Conservation (phyloP, 2,888 invertebrate genomes). For the Mimumesa dahlbomi region DNA sequence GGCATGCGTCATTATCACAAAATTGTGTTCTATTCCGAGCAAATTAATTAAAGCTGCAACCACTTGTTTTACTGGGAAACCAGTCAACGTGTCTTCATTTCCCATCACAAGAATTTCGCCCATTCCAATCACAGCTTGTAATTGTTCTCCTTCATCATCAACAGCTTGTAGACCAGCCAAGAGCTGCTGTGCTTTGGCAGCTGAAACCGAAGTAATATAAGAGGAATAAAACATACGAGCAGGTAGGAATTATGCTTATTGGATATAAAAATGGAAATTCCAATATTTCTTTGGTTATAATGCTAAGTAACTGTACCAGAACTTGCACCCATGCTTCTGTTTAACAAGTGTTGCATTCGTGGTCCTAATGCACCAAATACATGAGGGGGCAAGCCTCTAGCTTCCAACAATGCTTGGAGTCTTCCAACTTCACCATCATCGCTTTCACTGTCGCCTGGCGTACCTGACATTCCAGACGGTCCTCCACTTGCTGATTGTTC, state of each 20-base stretch:
- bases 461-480: conserved; percentile 79
- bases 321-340: conserved; percentile 95
- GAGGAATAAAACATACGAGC: neutral
- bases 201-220: conserved; percentile 75
- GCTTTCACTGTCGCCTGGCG: conserved; percentile 86
- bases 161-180: conserved; percentile 95
- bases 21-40: conserved; percentile 98
- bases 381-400: conserved; percentile 97
- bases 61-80: conserved; percentile 99
- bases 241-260: too few species aligned
- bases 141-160: conserved; percentile 96
- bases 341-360: conserved; percentile 96
- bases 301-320: too few species aligned
- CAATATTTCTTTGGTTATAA: too few species aligned
- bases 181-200: conserved; percentile 96
- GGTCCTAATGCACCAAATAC: conserved; percentile 97
- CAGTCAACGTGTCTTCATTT: conserved; percentile 98
- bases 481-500: conserved; percentile 74
- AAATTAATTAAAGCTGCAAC: conserved; percentile 96
- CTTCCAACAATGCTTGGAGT: conserved; percentile 95
- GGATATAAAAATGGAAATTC: neutral
- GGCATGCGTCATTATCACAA: conserved; percentile 99
- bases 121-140: conserved; percentile 99
- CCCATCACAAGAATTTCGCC: conserved; percentile 99
- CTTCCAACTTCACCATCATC: conserved; percentile 98